Evolutionary conservation across 92 coral and sea anemone genomes (phyloP).

Genomic region (Plumapathes pennacea): DNA sequence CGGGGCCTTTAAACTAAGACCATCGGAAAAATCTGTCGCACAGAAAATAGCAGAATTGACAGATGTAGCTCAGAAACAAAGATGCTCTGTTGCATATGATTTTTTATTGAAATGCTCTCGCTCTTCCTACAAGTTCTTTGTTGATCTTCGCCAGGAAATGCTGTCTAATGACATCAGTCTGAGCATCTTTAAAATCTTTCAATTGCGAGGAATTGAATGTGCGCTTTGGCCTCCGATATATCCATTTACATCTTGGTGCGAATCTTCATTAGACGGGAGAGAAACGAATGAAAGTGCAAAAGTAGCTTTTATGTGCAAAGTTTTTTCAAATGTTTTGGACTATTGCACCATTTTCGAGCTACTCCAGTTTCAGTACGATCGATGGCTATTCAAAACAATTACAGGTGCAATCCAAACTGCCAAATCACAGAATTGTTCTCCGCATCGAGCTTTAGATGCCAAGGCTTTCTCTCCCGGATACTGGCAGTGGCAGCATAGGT

Average conservation of each 20-base stretch:
- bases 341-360: slow-evolving; percentile 27
- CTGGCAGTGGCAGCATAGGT: slow-evolving; percentile 63
- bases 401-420: slow-evolving; percentile 45
- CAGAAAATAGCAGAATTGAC: slow-evolving; percentile 11
- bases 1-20: slow-evolving; percentile 4
- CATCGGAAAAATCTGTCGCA: neutral
- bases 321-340: slow-evolving; percentile 14
- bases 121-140: neutral
- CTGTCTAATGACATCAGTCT: neutral
- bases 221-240: slow-evolving; percentile 45
- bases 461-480: slow-evolving; percentile 49
- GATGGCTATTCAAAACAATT: slow-evolving; percentile 46
- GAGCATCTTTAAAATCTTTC: slow-evolving; percentile 9
- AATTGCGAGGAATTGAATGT: slow-evolving; percentile 23
- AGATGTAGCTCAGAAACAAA: neutral
- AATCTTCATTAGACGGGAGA: slow-evolving; percentile 19
- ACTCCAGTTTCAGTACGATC: slow-evolving; percentile 63
- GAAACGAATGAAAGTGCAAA: slow-evolving; percentile 7
- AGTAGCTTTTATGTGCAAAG: slow-evolving; percentile 6
- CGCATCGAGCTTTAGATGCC: slow-evolving; percentile 43
- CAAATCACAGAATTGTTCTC: slow-evolving; percentile 8
- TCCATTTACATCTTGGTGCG: slow-evolving; percentile 39
- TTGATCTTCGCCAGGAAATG: neutral
- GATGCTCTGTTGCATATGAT: slow-evolving; percentile 13
- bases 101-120: neutral